Base-by-base conservation (phyloP, 2,888 invertebrate genomes). In the Arctia plantaginis region DNA sequence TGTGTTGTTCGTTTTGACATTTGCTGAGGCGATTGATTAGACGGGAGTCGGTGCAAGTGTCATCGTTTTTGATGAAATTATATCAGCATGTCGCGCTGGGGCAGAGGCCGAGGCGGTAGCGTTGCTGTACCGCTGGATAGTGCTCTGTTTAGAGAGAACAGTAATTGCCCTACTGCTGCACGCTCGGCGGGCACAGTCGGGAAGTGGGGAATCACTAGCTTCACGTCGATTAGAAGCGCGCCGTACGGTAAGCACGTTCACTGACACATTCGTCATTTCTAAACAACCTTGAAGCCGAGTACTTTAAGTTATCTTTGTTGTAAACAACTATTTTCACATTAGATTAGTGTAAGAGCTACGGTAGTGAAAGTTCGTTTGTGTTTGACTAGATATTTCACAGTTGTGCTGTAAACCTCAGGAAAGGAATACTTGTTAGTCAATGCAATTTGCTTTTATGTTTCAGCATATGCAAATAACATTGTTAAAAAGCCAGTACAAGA, bases 171-270 rank as follows among this genome's bases (percentile, higher is more conserved):
- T 15, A 97, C 98, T 72, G 98, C 98, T 73, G 98, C 98, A 71
- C 97, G 98, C 83, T 98, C 98, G 47, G 98, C 98, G 83, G 99
- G 98, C 80, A 98, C 98, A 51, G 98, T 99, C 83, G 99, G 99
- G 85, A 98, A 98, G 96, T 99, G 99, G 98, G 99, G 99, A 84
- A 98, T 98, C 92, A 98, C 98, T 88, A 98, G 98, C 81, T 99
- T 98, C 93, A 99, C 99, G 39, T 98, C 98, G 7, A 98, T 98
- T 79, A 96, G 99, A 87, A 98, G 97, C 90, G 96, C 97, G 83
- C 97, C 97, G 86, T 97, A 97, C 93, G 97, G 97, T 97, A 96
- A 96, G 93, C 88, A 85, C 79, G 85, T 87, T 88, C 84, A 84
- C 80, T 78, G 74, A 78, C 76, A 82, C 74, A 79, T 79, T 79